Percentiles rank a stretch among this genome's conserved stretches.
These are phyloP conservation scores for Microtus montanus DNA, from an alignment of 2,113 vertebrate species.

Conservation along the genomic window DNA sequence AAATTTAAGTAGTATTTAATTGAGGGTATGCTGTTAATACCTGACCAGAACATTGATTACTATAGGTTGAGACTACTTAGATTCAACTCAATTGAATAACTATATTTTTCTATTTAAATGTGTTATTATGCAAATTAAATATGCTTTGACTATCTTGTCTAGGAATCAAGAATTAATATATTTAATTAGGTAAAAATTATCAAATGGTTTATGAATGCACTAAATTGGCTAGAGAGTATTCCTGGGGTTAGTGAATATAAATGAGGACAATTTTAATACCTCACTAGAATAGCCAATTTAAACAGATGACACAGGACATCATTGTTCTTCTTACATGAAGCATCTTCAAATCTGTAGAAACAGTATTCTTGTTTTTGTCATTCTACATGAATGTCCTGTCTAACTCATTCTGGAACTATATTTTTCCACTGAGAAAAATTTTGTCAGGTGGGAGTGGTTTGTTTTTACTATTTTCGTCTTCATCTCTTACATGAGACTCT, in stretches of 20 bases:
- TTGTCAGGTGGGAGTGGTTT: neutral
- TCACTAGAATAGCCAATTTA: neutral
- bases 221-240: conserved; percentile 16
- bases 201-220: conserved; percentile 50
- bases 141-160: conserved; percentile 46
- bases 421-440: neutral
- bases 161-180: conserved; percentile 46
- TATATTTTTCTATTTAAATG: conserved; percentile 8
- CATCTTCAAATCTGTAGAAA: neutral
- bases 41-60: neutral
- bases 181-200: conserved; percentile 70
- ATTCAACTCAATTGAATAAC: conserved; percentile 12
- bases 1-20: neutral
- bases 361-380: neutral
- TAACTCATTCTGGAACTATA: neutral
- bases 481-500: neutral
- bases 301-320: neutral
- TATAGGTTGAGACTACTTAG: conserved; percentile 14
- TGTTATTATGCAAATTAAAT: conserved; percentile 50
- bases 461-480: neutral
- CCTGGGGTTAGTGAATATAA: neutral
- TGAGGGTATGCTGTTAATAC: conserved; percentile 16
- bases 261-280: conserved; percentile 52
- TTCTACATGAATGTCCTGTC: neutral
- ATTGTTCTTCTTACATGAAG: neutral